Evolutionary conservation across 1,140 invertebrate species (phyloP).

Genomic region (Drosophila busckii): DNA sequence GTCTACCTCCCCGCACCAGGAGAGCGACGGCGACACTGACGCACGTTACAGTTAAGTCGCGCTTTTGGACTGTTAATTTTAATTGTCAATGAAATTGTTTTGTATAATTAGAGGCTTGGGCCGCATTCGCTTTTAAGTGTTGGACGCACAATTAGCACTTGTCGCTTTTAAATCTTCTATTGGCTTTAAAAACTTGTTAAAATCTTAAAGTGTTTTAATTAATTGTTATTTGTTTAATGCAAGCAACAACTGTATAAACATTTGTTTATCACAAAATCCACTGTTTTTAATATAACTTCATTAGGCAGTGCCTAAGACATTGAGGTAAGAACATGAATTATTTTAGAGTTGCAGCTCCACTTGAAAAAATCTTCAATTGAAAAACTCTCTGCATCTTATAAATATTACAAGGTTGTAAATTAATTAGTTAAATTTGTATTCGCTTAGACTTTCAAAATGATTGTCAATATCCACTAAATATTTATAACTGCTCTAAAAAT

Average conservation of each 20-base stretch:
- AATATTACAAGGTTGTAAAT: too few species aligned
- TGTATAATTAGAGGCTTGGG: constrained; percentile 24
- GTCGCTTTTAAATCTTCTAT: not conserved
- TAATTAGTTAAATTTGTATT: too few species aligned
- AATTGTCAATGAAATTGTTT: constrained; percentile 45
- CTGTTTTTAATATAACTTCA: constrained; percentile 12
- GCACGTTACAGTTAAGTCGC: constrained; percentile 56
- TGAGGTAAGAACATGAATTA: too few species aligned
- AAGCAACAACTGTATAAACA: constrained; percentile 16
- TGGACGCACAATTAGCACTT: constrained; percentile 7
- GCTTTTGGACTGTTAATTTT: constrained; percentile 44
- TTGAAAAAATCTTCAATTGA: too few species aligned
- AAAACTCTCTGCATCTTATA: too few species aligned
- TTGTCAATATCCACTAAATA: too few species aligned
- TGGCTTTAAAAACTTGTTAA: constrained; percentile 15
- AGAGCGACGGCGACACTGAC: constrained; percentile 28
- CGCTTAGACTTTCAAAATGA: too few species aligned
- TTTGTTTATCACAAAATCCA: constrained; percentile 24
- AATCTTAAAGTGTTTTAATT: constrained; percentile 21
- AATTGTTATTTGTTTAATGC: constrained; percentile 22
- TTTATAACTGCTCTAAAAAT: too few species aligned
- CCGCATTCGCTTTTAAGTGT: not conserved
- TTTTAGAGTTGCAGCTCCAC: too few species aligned
- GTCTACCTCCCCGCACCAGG: not conserved
- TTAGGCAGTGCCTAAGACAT: too few species aligned